Evolutionary conservation across 2,888 invertebrate species (phyloP), one percentile per base, ranked within the genome.

Genomic region (Chrysolina oricalcia): DNA sequence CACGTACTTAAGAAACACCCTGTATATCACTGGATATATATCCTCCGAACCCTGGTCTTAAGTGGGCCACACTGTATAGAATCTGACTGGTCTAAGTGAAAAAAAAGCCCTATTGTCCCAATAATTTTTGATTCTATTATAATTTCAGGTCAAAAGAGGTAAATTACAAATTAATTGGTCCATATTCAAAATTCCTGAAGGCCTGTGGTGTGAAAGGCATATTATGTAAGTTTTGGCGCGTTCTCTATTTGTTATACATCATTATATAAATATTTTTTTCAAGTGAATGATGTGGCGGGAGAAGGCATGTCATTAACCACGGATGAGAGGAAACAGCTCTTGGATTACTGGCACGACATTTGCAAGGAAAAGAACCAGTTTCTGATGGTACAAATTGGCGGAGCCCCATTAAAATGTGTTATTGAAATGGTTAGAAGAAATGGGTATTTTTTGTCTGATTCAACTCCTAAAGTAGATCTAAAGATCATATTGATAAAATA

Each of bases 261-360:
- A 48, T 6, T 35, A 35, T 35, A 6, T 27, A 27, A 27, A 8
- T 21, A 2, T 13, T 21, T 11, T 13, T 21, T 53, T 53, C 3
- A 21, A 95, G 95, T 96, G 11, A 94, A 95, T 87, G 96, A 96
- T 41, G 95, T 95, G 0, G 92, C 92, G 21, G 96, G 96, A 0
- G 96, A 96, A 88, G 94, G 94, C 0, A 91, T 92, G 82, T 92
- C 91, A 0, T 87, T 95, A 86, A 93, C 90, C 50, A 87, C 93
- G 0, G 87, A 87, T 0, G 96, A 96, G 87, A 90, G 96, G 68
- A 94, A 94, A 87, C 81, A 85, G 8, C 87, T 93, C 0, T 89
- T 93, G 0, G 92, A 93, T 84, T 91, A 91, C 59, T 95, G 95
- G 95, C 85, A 90, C 40, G 85, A 87, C 35, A 91, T 89, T 17